Percentiles rank a stretch among this genome's conserved stretches.
phyloP scores from a whole-genome alignment of 2,113 vertebrate species.

The Hippocampus guttulatus region DNA sequence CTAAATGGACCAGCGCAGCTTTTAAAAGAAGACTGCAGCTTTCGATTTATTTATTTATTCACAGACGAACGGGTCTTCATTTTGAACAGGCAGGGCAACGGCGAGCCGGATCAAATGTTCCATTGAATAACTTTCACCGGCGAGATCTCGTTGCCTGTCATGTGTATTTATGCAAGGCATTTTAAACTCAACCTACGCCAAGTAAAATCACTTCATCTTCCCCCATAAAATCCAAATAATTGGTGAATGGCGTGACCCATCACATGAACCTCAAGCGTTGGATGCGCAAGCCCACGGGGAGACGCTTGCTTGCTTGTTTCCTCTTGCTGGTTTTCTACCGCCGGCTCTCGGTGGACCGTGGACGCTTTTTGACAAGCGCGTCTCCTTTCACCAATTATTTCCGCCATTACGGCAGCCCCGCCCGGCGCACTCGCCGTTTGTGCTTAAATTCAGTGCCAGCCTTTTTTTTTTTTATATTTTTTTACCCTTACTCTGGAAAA shows the following conservation, averaged over 20 bases:
- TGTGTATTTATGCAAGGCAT: conserved; percentile 53
- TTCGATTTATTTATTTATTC: conserved; percentile 13
- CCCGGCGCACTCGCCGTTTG: conserved; percentile 37
- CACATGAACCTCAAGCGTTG: conserved; percentile 62
- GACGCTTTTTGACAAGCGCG: conserved; percentile 63
- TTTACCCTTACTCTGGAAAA: no score
- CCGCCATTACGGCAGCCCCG: conserved; percentile 61
- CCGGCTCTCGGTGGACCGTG: conserved; percentile 47
- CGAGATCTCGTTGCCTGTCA: conserved; percentile 64
- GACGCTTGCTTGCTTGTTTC: conserved; percentile 33
- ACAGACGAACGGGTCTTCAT: conserved; percentile 24
- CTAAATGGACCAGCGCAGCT: conserved; percentile 33
- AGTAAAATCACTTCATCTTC: conserved; percentile 69
- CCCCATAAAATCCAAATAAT: conserved; percentile 76
- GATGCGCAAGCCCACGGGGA: conserved; percentile 63
- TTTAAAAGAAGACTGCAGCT: conserved; percentile 34
- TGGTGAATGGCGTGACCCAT: conserved; percentile 68
- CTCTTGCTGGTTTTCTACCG: conserved; percentile 61
- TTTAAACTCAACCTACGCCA: conserved; percentile 55
- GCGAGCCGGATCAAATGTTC: conserved; percentile 25
- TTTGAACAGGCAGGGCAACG: conserved; percentile 35
- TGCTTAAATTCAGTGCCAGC: conserved; percentile 48
- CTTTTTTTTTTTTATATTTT: no score
- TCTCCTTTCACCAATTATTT: conserved; percentile 72
- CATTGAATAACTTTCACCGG: conserved; percentile 35